Evolutionary conservation across 2,888 invertebrate species (phyloP).

Genomic region (Chirona hameri): DNA sequence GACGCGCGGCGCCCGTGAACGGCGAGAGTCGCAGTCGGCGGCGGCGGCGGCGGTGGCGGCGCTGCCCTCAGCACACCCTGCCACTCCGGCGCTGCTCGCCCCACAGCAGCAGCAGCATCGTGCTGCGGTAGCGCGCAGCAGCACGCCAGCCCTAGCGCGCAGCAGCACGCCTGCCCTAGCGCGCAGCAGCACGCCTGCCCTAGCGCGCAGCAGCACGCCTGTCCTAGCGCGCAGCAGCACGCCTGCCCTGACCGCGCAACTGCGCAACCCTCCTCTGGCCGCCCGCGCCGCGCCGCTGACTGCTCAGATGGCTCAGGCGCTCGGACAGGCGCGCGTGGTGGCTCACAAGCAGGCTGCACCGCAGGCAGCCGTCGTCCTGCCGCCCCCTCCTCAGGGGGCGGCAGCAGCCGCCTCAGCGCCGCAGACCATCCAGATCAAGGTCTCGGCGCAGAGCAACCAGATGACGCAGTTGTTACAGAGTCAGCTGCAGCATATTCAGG

Average conservation of each 20-base stretch:
- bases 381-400: neutral
- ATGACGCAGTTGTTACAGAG: constrained; percentile 12
- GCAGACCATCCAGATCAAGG: constrained; percentile 29
- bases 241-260: constrained; percentile 23
- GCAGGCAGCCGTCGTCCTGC: neutral
- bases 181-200: no score
- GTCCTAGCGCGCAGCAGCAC: no score
- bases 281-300: neutral
- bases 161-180: no score
- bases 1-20: constrained; percentile 42
- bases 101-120: neutral
- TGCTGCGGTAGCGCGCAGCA: neutral
- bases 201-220: neutral
- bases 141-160: no score
- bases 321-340: neutral
- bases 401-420: neutral
- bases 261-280: neutral
- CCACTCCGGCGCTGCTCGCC: neutral
- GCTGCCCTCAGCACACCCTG: constrained; percentile 80
- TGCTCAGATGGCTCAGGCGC: neutral
- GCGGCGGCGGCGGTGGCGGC: constrained; percentile 60
- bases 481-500: constrained; percentile 29
- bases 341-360: neutral
- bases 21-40: constrained; percentile 35
- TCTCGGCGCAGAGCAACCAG: constrained; percentile 25